Evolutionary conservation across 2,888 invertebrate genomes (phyloP).

Genomic region (Bedellia somnulentella): DNA sequence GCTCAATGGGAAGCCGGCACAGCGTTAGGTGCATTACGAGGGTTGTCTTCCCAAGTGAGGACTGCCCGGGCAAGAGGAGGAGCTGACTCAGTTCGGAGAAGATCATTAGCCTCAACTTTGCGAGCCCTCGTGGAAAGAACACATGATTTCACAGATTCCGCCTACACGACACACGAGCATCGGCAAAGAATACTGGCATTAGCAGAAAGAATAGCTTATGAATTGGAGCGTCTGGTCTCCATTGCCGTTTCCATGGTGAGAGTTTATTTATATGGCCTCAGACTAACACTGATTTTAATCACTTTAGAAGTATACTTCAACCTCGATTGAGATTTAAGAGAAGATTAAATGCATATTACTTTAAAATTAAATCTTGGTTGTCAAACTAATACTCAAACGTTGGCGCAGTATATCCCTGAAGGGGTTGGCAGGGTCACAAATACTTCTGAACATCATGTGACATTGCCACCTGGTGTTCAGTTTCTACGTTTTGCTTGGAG

Average conservation of each 20-base stretch:
- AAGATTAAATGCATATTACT: too few species aligned
- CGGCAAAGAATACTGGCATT: constrained; percentile 90
- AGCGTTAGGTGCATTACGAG: constrained; percentile 79
- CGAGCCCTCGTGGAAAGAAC: constrained; percentile 93
- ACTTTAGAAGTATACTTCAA: too few species aligned
- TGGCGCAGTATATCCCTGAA: too few species aligned
- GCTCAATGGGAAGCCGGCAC: constrained; percentile 64
- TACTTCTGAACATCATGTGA: too few species aligned
- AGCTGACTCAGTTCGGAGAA: constrained; percentile 68
- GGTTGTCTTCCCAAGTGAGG: constrained; percentile 84
- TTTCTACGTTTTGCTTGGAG: too few species aligned
- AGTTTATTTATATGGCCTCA: too few species aligned
- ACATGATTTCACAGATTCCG: constrained; percentile 98
- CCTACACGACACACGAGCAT: constrained; percentile 97
- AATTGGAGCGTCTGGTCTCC: constrained; percentile 87
- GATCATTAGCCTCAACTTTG: constrained; percentile 82
- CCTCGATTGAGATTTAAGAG: too few species aligned
- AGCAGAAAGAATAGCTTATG: constrained; percentile 87
- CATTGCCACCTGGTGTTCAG: too few species aligned
- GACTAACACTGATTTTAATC: too few species aligned
- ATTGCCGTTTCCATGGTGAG: constrained; percentile 81
- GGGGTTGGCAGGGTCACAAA: too few species aligned
- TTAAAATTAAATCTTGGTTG: too few species aligned
- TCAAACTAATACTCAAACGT: too few species aligned
- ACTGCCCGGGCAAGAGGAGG: constrained; percentile 73